Evolutionary conservation across 2,888 invertebrate species (phyloP).

Genomic region (Chrysolina haemoptera): DNA sequence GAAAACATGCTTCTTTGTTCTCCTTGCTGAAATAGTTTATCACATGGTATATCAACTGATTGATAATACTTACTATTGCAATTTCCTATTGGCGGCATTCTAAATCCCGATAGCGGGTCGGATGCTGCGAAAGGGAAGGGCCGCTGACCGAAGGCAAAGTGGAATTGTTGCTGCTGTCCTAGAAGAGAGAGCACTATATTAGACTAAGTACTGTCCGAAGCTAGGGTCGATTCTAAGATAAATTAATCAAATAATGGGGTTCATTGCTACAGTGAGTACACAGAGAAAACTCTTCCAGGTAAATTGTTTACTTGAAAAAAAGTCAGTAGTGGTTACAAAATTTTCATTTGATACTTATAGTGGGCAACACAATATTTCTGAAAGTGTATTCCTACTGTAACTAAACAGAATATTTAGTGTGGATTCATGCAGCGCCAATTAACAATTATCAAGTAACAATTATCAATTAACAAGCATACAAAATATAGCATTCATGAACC

Average conservation of each 20-base stretch:
- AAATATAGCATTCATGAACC: too few relatives aligned
- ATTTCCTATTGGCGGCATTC: slow-evolving; percentile 91
- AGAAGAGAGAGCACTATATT: slow-evolving; percentile 87
- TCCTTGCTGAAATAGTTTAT: background rate
- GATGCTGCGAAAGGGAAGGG: slow-evolving; percentile 89
- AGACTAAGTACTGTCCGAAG: slow-evolving; percentile 66
- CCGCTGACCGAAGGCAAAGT: slow-evolving; percentile 91
- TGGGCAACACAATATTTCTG: too few relatives aligned
- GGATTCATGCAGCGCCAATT: too few relatives aligned
- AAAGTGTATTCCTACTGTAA: too few relatives aligned
- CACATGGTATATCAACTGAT: background rate
- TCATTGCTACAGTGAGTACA: slow-evolving; percentile 9
- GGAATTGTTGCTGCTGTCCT: slow-evolving; percentile 97
- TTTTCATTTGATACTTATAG: too few relatives aligned
- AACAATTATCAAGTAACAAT: too few relatives aligned
- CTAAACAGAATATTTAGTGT: too few relatives aligned
- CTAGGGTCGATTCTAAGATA: slow-evolving; percentile 42
- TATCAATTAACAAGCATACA: too few relatives aligned
- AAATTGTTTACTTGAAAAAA: too few relatives aligned
- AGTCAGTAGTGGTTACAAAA: too few relatives aligned
- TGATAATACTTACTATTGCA: slow-evolving; percentile 88
- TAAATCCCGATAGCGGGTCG: slow-evolving; percentile 88
- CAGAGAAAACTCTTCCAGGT: too few relatives aligned
- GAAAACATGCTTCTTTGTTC: too few relatives aligned
- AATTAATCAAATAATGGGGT: slow-evolving; percentile 13